Evolutionary conservation across 2,888 invertebrate genomes (phyloP), one percentile per base, ranked within the genome.

Genomic region (Chrysolina americana): DNA sequence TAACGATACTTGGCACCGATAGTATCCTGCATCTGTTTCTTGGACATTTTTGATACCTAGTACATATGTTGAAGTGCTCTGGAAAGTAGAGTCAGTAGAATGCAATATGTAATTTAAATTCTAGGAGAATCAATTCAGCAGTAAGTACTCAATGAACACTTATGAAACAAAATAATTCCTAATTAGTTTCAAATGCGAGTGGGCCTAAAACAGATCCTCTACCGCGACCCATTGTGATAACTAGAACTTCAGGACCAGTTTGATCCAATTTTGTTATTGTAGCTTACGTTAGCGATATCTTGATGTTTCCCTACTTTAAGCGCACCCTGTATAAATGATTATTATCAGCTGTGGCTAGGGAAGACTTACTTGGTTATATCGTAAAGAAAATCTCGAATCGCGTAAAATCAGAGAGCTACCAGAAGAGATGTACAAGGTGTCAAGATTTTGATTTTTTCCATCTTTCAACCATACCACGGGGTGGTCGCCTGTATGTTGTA

Each of bases 31-130:
- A 85, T 97, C 97, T 0, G 96, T 96, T 87, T 97, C 97, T 89
- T 97, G 97, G 69, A 97, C 95, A 84, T 97, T 97, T 88, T 96
- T 96, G 19, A 97, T 93, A 93, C 96, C 94, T 19, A 97, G 89
- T 0, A 94, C 94, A 84, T 94, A 96, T 0, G 95, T 95, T 0
- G 95, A 94, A 0, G 95, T 95, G 0, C 94, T 92, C 65, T 87
- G 70, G 63, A 83, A 75, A 36, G 56, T 36, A 41, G 15, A 28
- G 0, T 4, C 8, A 5, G 13, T n/a, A 10, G 11, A 3, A 62
- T 17, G 15, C 0, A 10, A 17, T 41, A 2, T 13, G 10, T 8
- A 44, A 41, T n/a, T 36, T 3, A 2, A 64, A 65, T 13, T n/a
- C 2, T 6, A 9, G 36, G 8, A 6, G 8, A 36, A 36, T 36